phyloP scores from a whole-genome alignment of 2,888 invertebrate genomes.

The Serripes groenlandicus region DNA sequence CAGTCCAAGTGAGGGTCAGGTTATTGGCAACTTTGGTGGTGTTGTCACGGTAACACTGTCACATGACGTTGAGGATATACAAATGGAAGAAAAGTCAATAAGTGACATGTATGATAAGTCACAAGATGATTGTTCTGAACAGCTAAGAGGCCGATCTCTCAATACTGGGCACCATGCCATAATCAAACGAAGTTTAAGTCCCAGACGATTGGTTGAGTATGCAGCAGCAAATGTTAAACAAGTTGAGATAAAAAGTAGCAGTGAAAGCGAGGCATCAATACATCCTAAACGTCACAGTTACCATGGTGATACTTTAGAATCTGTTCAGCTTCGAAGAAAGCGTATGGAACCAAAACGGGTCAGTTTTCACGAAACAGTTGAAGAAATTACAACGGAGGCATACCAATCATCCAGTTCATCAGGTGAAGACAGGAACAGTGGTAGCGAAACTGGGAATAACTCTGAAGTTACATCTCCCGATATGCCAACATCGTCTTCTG shows the following conservation, averaged over 20 bases:
- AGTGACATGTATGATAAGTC: conserved; percentile 36
- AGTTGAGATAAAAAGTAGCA: conserved; percentile 45
- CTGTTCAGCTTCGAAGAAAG: conserved; percentile 41
- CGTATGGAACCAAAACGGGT: conserved; percentile 72
- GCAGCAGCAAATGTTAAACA: conserved; percentile 44
- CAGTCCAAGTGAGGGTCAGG: conserved; percentile 48
- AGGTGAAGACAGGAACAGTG: conserved; percentile 53
- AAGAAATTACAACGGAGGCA: conserved; percentile 63
- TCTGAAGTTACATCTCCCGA: conserved; percentile 57
- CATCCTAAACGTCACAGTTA: conserved; percentile 58
- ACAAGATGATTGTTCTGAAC: background rate
- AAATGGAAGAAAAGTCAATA: conserved; percentile 64
- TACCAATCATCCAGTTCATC: conserved; percentile 65
- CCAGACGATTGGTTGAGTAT: conserved; percentile 60
- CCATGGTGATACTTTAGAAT: conserved; percentile 62
- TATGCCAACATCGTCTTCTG: conserved; percentile 37
- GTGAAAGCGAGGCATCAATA: conserved; percentile 9
- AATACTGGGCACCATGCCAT: conserved; percentile 49
- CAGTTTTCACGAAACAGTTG: conserved; percentile 77
- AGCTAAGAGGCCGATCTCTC: conserved; percentile 28
- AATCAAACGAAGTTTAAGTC: conserved; percentile 61
- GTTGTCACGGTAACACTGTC: conserved; percentile 62
- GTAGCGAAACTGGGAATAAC: conserved; percentile 37
- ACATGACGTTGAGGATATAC: conserved; percentile 65
- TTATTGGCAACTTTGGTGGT: conserved; percentile 36